Evolutionary conservation across 92 coral and sea anemone genomes (phyloP), one percentile per base, ranked within the genome.

Genomic region (Epizoanthus fatuus): DNA sequence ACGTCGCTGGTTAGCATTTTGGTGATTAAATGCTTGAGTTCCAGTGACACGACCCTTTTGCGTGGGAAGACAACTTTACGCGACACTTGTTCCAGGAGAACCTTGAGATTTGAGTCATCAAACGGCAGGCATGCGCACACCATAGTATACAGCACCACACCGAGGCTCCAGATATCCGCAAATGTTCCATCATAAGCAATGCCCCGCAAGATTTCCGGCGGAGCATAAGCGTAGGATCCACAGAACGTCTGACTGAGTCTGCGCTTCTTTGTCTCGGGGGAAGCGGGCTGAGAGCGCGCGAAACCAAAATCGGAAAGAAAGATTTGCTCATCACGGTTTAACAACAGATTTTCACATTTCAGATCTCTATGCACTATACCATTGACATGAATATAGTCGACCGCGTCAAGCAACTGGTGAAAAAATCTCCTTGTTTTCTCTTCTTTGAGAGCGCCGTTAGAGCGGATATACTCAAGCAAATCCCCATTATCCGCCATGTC

Each of bases 401-500:
- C 84, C 5, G 96, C 99, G 42, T 93, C 96, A 60, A 97, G 84
- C 77, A 97, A 73, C 84, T 97, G 99, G n/a, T 92, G 93, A 88
- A 89, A 97, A 72, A 95, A 95, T 72, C 73, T 83, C 44, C 99
- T 88, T 19, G 98, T 94, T 78, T 97, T 95, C n/a, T 90, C 89
- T 65, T 97, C 99, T 35, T 92, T 82, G 55, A 97, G 83, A 19
- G 98, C 92, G 52, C 99, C 99, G 74, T 97, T 95, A 12, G 91
- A 69, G 89, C 95, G 90, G 25, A 97, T 97, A 66, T 93, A 95
- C 69, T 97, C 99, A 13, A 97, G 90, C 17, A 97, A 80, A 74
- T 97, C 99, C 7, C 99, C 99, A 38, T 95, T 95, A 62, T 97
- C 99, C 15, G 99, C 99, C 84, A 97, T 87, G 67, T 97, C 99